Evolutionary conservation across 2,797 vertebrate species (phyloP).

Genomic region (Schizopygopsis malacanthus): DNA sequence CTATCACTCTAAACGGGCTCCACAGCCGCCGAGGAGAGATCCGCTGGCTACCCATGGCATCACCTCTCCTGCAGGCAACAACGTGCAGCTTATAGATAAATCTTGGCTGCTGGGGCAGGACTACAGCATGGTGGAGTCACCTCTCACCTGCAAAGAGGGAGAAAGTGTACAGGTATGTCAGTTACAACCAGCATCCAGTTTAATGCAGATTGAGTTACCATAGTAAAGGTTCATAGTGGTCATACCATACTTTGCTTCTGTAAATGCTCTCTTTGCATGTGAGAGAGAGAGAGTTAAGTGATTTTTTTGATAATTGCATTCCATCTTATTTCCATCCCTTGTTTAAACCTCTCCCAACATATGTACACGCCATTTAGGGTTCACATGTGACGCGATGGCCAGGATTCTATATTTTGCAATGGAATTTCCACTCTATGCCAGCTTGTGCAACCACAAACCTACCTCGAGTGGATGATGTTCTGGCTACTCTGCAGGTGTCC

Average conservation of each 20-base stretch:
- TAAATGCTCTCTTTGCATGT: neutral
- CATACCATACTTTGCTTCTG: neutral
- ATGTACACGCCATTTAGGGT: slow-evolving; percentile 76
- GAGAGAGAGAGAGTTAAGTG: neutral
- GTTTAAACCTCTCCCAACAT: neutral
- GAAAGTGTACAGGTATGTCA: slow-evolving; percentile 93
- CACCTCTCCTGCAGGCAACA: slow-evolving; percentile 89
- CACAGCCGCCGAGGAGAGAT: slow-evolving; percentile 91
- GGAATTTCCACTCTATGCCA: slow-evolving; percentile 94
- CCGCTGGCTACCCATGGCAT: slow-evolving; percentile 89
- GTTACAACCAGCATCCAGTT: neutral
- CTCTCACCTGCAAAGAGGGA: slow-evolving; percentile 93
- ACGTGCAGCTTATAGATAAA: slow-evolving; percentile 93
- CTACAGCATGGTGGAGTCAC: slow-evolving; percentile 97
- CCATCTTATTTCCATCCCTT: neutral
- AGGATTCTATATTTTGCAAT: slow-evolving; percentile 98
- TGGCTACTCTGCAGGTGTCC: slow-evolving; percentile 96
- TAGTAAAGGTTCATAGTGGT: neutral
- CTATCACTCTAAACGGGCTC: slow-evolving; percentile 94
- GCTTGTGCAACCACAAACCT: slow-evolving; percentile 92
- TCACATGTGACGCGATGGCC: slow-evolving; percentile 98
- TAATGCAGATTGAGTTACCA: neutral
- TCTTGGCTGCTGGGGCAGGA: slow-evolving; percentile 92
- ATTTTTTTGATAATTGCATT: neutral
- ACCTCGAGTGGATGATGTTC: slow-evolving; percentile 93